These are phyloP conservation scores for Amphimallon solstitiale DNA, from an alignment of 2,888 invertebrate genomes.

Conservation along the genomic window DNA sequence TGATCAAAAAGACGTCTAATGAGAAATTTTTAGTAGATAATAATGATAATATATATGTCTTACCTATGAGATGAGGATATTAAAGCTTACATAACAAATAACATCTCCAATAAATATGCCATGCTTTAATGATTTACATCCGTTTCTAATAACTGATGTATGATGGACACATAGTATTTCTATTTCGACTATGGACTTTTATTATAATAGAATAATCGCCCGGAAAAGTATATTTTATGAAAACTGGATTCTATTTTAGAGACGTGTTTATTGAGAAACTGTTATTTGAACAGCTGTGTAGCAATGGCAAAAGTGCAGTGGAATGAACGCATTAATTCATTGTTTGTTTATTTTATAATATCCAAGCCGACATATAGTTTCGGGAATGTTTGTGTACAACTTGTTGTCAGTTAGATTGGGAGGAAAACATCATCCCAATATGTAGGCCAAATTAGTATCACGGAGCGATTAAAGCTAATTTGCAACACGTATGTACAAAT, in stretches of 20 bases:
- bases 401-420: constrained; percentile 9
- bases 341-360: constrained; percentile 24
- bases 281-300: constrained; percentile 19
- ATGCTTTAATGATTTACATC: no score
- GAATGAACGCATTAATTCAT: constrained; percentile 31
- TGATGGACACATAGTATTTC: no score
- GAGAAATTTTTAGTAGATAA: no score
- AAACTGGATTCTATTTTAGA: constrained; percentile 19
- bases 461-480: no score
- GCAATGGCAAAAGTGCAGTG: constrained; percentile 28
- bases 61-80: no score
- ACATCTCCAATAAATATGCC: no score
- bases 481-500: no score
- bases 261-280: constrained; percentile 20
- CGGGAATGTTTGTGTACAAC: constrained; percentile 2
- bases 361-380: not conserved
- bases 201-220: not conserved
- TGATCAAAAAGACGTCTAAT: no score
- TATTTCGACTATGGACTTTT: not conserved
- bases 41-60: no score
- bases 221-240: constrained; percentile 5
- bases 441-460: not conserved
- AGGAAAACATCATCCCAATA: not conserved
- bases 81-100: no score
- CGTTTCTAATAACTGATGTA: no score